Conservation (phyloP, 2,797 vertebrate genomes). For the Eupleurogrammus muticus region DNA sequence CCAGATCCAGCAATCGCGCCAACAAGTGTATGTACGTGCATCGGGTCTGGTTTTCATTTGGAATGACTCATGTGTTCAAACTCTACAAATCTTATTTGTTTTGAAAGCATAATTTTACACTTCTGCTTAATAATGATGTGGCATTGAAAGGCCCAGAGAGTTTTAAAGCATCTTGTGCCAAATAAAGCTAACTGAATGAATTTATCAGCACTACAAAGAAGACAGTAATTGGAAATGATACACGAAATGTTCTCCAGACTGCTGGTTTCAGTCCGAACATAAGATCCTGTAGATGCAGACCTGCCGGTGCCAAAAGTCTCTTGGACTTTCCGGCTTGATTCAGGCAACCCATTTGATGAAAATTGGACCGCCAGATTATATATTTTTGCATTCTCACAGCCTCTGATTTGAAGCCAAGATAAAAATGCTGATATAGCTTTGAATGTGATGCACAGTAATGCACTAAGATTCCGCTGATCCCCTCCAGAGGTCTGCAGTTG, state of each 20-base stretch:
- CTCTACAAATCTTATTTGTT: slow-evolving; percentile 56
- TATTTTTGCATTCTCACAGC: slow-evolving; percentile 57
- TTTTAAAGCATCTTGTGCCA: slow-evolving; percentile 50
- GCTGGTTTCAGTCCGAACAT: slow-evolving; percentile 36
- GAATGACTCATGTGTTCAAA: slow-evolving; percentile 42
- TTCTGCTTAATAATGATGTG: slow-evolving; percentile 45
- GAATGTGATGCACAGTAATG: slow-evolving; percentile 47
- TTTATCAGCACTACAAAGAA: slow-evolving; percentile 56
- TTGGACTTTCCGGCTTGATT: slow-evolving; percentile 57
- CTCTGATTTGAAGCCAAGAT: slow-evolving; percentile 57
- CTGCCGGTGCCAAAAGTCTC: slow-evolving; percentile 60
- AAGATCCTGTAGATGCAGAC: slow-evolving; percentile 53
- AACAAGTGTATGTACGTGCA: slow-evolving; percentile 33
- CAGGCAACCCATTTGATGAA: slow-evolving; percentile 45
- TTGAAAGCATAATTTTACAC: slow-evolving; percentile 52
- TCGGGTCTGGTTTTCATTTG: slow-evolving; percentile 64
- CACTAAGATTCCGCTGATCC: slow-evolving; percentile 27
- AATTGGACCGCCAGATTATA: slow-evolving; percentile 53
- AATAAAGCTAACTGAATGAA: slow-evolving; percentile 62
- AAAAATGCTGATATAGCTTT: slow-evolving; percentile 45
- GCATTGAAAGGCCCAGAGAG: slow-evolving; percentile 40
- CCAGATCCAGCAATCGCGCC: slow-evolving; percentile 26
- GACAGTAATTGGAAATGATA: slow-evolving; percentile 68
- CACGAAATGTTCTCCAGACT: slow-evolving; percentile 76
- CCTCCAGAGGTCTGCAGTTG: slow-evolving; percentile 46